phyloP scores from a whole-genome alignment of 2,888 invertebrate species.

The Brenthis hecate region DNA sequence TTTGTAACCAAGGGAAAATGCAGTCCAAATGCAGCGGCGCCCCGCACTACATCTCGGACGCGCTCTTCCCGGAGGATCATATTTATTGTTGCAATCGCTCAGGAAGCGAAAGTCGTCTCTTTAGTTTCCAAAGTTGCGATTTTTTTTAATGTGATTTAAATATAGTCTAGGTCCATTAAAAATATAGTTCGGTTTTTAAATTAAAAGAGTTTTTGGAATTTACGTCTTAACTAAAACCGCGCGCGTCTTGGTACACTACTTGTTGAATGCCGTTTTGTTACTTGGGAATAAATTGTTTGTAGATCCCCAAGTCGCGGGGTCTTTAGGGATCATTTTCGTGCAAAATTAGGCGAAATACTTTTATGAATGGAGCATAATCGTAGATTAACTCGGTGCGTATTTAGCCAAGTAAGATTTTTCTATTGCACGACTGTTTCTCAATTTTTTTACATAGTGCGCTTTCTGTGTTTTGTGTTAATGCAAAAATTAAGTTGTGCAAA shows the following conservation, averaged over 20 bases:
- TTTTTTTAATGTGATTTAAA: too few species aligned
- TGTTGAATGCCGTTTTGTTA: constrained; percentile 31
- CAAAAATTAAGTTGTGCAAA: too few species aligned
- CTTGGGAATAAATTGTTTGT: constrained; percentile 8
- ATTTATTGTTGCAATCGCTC: constrained; percentile 11
- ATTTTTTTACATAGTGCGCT: too few species aligned
- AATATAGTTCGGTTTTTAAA: too few species aligned
- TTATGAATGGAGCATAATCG: constrained; percentile 9
- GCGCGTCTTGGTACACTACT: constrained; percentile 28
- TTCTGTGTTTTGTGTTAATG: too few species aligned
- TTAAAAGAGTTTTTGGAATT: too few species aligned
- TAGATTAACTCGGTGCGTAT: constrained; percentile 25
- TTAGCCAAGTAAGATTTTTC: background rate
- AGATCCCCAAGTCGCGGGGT: background rate
- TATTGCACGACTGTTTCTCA: background rate
- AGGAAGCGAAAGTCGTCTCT: constrained; percentile 10
- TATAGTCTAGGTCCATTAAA: too few species aligned
- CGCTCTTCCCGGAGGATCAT: constrained; percentile 19
- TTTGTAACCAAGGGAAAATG: constrained; percentile 35
- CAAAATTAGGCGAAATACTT: background rate
- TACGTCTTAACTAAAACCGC: background rate
- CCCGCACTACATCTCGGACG: constrained; percentile 32
- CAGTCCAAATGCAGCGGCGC: constrained; percentile 46
- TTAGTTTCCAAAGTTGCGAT: background rate
- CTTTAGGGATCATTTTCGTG: constrained; percentile 2